These are phyloP conservation scores for Rhingia campestris DNA, from an alignment of 2,888 invertebrate species.

Conservation along the genomic window DNA sequence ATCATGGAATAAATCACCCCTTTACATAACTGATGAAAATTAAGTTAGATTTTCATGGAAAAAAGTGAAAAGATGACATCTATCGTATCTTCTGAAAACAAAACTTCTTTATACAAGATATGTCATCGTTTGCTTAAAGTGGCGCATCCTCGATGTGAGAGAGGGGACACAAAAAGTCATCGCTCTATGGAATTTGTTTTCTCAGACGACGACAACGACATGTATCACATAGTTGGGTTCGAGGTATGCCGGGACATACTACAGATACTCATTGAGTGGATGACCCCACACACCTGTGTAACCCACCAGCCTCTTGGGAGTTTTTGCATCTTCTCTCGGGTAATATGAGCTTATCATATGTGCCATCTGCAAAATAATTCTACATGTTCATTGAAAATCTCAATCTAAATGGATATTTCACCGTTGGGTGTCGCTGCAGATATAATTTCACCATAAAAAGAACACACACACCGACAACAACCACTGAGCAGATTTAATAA, in stretches of 20 bases:
- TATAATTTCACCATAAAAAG: constrained; percentile 52
- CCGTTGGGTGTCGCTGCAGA: constrained; percentile 44
- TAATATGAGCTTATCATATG: constrained; percentile 66
- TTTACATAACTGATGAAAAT: too few relatives aligned
- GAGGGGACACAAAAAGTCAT: neutral
- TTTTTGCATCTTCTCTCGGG: neutral
- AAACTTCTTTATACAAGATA: too few relatives aligned
- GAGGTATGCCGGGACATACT: neutral
- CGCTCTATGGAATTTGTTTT: neutral
- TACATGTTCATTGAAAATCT: constrained; percentile 59
- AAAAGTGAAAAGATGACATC: too few relatives aligned
- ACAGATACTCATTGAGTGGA: constrained; percentile 13
- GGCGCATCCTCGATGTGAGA: too few relatives aligned
- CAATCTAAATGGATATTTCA: constrained; percentile 49
- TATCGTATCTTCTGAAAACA: too few relatives aligned
- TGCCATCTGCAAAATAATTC: constrained; percentile 67
- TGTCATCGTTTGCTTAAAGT: too few relatives aligned
- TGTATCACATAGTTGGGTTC: constrained; percentile 13
- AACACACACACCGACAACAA: constrained; percentile 20
- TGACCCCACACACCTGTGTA: constrained; percentile 59
- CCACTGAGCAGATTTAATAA: constrained; percentile 60
- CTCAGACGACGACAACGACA: neutral
- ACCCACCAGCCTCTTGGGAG: constrained; percentile 4
- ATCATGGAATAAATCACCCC: too few relatives aligned
- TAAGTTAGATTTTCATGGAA: too few relatives aligned